Percentiles rank a stretch among this genome's conserved stretches.
Evolutionary conservation across 2,797 vertebrate species (phyloP).

Genomic region (Mus spretus): DNA sequence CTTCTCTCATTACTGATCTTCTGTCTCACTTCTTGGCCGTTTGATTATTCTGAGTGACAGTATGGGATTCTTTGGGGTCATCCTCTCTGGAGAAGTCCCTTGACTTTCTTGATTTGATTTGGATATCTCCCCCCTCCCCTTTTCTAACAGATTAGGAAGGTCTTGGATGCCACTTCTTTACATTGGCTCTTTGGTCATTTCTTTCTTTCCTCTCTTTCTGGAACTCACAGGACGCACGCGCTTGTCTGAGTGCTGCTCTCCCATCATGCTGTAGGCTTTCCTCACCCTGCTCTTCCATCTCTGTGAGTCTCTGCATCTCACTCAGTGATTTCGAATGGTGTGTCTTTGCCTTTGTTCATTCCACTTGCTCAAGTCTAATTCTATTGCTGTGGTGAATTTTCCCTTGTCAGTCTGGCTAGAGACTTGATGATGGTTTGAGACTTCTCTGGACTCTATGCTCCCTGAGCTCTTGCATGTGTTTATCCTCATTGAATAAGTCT

Average conservation of each 20-base stretch:
- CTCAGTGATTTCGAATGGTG: neutral
- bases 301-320: neutral
- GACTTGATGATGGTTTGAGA: too few species aligned
- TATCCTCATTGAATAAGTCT: neutral
- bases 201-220: neutral
- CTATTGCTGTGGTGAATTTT: neutral
- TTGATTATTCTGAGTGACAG: neutral
- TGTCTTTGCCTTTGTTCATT: neutral
- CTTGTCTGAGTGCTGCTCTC: neutral
- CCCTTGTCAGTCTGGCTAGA: neutral
- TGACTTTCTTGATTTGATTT: conserved; percentile 14
- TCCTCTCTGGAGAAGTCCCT: neutral
- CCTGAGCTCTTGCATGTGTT: too few species aligned
- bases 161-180: neutral
- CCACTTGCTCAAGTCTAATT: neutral
- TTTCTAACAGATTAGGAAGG: neutral
- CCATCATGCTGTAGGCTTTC: neutral
- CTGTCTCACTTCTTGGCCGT: neutral
- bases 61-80: neutral
- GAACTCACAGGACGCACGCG: neutral
- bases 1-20: neutral
- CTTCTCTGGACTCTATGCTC: neutral
- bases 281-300: neutral
- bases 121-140: neutral
- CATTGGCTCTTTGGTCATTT: neutral